Conservation (phyloP, 2,113 vertebrate species). For the Patagioenas fasciata region DNA sequence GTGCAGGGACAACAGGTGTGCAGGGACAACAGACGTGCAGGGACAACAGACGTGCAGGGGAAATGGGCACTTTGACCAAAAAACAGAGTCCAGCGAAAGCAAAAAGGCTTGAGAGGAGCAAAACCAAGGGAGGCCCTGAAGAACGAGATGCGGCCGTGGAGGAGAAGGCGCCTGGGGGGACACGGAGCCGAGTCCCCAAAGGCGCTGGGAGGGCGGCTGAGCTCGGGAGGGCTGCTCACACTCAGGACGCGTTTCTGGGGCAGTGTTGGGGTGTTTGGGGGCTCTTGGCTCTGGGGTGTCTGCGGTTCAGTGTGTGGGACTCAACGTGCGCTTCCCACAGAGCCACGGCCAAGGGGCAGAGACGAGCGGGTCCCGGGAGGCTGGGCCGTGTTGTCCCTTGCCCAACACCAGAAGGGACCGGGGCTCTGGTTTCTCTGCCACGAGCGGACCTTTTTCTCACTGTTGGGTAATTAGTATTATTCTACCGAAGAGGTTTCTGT, state of each 20-base stretch:
- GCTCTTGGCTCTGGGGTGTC: neutral
- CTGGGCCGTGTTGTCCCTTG: fast-evolving
- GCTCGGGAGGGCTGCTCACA: neutral
- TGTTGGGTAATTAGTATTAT: neutral
- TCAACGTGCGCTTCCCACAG: neutral
- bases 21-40: no score
- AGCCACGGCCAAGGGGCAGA: neutral
- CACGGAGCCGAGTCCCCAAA: neutral
- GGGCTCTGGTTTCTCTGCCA: fast-evolving
- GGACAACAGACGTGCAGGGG: neutral
- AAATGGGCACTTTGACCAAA: no score
- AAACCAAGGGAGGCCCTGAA: neutral
- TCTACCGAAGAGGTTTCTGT: neutral
- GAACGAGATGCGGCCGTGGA: fast-evolving
- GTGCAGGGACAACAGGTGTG: no score
- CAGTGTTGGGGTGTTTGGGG: neutral
- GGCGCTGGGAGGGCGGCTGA: neutral
- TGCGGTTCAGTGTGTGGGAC: fast-evolving
- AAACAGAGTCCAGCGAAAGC: fast-evolving
- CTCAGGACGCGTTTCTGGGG: fast-evolving
- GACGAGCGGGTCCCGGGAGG: neutral
- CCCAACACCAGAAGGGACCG: neutral
- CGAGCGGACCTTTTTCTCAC: neutral
- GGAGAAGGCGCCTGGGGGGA: neutral
- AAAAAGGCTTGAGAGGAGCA: neutral